Evolutionary conservation across 2,888 invertebrate species (phyloP), one percentile per base, ranked within the genome.

Genomic region (Idaea dimidiata): DNA sequence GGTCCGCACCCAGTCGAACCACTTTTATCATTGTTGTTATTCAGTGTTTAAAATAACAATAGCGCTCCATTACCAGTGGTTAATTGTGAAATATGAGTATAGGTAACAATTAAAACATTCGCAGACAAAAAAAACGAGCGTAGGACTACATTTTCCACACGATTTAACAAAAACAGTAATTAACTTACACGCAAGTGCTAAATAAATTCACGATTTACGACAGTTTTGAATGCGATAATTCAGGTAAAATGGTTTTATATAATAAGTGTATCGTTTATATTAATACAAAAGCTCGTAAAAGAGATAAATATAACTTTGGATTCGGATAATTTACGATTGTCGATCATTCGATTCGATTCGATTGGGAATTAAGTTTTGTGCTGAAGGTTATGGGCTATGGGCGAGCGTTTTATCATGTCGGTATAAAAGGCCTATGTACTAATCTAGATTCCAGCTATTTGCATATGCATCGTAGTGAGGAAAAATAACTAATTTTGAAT

Each of bases 131-230:
- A 24, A 43, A 7, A 43, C 43, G 43, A 43, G 8, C 43, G 8
- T 14, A 43, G 43, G 43, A 24, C 24, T 43, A 43, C 43, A 43
- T 43, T 43, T 14, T 43, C 43, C 43, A 43, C 43, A 43, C 43
- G 43, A 43, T 43, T 43, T 43, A 43, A 43, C 43, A 43, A 43
- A 43, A 43, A 43, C 43, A 43, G 43, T 43, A 43, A 43, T 43
- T 43, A 43, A 8, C 43, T 43, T 10, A 43, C 43, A 43, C 43
- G 43, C 43, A 43, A 43, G 43, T 43, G 43, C 43, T 3, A 43
- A 43, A 43, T 43, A 43, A 43, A 43, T 43, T 14, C 43, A 43
- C 43, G 43, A 43, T 43, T 43, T 43, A 43, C 43, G 43, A 43
- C 43, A 43, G 43, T 43, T 43, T 43, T 43, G 14, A 43, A 43